A percentile compares a stretch with the other conserved stretches of the same genome.
Conservation (phyloP, 2,888 invertebrate species). For the Sclerodermus sp. region DNA sequence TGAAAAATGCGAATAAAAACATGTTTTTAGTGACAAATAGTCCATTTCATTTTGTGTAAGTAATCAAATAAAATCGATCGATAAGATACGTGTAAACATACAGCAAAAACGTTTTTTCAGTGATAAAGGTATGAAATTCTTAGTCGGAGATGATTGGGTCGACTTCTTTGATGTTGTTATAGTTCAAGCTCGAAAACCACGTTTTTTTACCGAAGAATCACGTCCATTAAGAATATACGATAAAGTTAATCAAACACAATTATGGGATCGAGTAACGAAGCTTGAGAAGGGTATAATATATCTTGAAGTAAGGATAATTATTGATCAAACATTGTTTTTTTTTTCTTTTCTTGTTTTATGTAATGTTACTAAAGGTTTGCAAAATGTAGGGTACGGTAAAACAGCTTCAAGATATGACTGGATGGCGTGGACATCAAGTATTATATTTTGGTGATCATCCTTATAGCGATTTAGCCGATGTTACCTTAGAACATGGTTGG, state of each 20-base stretch:
- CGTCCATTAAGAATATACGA: constrained; percentile 89
- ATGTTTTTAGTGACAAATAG: constrained; percentile 96
- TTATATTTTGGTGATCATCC: constrained; percentile 98
- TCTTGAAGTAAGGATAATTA: constrained; percentile 71
- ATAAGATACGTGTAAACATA: background rate
- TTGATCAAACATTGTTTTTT: no score
- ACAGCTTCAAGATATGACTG: constrained; percentile 87
- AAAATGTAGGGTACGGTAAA: constrained; percentile 86
- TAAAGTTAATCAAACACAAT: constrained; percentile 75
- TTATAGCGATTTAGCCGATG: constrained; percentile 94
- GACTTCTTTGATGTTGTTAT: constrained; percentile 92
- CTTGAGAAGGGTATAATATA: constrained; percentile 89
- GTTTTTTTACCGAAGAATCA: constrained; percentile 91
- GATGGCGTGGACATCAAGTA: constrained; percentile 90
- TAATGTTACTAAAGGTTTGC: no score
- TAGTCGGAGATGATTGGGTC: constrained; percentile 87
- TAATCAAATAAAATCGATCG: constrained; percentile 24
- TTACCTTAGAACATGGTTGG: constrained; percentile 95
- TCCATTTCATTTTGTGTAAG: constrained; percentile 93
- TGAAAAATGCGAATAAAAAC: constrained; percentile 77
- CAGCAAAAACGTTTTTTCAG: no score
- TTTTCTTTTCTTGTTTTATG: no score
- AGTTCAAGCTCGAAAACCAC: constrained; percentile 92
- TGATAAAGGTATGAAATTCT: constrained; percentile 86
- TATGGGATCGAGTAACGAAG: constrained; percentile 88